These are phyloP conservation scores for Camponotus fellah DNA, from an alignment of 2,888 invertebrate species.

Conservation along the genomic window DNA sequence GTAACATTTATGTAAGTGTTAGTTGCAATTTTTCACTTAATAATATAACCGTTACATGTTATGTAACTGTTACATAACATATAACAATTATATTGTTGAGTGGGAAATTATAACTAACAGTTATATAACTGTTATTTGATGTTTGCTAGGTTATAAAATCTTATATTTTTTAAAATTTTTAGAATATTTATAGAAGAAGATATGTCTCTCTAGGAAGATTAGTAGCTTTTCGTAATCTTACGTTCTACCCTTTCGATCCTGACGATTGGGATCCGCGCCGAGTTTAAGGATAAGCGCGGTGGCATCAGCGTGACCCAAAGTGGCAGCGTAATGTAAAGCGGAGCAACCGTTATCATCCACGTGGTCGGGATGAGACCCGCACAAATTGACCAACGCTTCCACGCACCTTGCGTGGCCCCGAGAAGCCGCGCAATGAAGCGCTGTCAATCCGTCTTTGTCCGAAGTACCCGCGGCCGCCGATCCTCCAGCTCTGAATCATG, in stretches of 20 bases:
- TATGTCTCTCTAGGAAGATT: neutral
- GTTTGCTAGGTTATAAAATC: no score
- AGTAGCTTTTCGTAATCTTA: slow-evolving; percentile 80
- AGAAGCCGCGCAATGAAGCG: slow-evolving; percentile 98
- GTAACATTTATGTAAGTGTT: no score
- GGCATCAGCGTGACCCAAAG: slow-evolving; percentile 97
- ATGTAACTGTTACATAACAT: no score
- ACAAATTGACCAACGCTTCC: slow-evolving; percentile 94
- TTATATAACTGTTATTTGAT: no score
- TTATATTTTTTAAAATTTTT: no score
- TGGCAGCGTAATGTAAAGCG: slow-evolving; percentile 98
- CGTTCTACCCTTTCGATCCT: slow-evolving; percentile 97
- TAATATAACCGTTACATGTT: no score
- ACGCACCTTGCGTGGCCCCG: slow-evolving; percentile 97
- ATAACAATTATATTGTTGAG: no score
- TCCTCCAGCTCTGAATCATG: slow-evolving; percentile 81
- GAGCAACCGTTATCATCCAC: slow-evolving; percentile 97
- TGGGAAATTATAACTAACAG: no score
- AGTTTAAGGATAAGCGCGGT: slow-evolving; percentile 95
- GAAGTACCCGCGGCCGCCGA: slow-evolving; percentile 88
- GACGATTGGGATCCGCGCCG: slow-evolving; percentile 96
- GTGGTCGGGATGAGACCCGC: slow-evolving; percentile 95
- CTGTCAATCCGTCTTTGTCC: slow-evolving; percentile 96
- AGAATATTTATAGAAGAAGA: neutral
- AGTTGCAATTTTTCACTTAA: no score